Conservation (phyloP, 2,113 vertebrate genomes). For the Nyctibius bracteatus region DNA sequence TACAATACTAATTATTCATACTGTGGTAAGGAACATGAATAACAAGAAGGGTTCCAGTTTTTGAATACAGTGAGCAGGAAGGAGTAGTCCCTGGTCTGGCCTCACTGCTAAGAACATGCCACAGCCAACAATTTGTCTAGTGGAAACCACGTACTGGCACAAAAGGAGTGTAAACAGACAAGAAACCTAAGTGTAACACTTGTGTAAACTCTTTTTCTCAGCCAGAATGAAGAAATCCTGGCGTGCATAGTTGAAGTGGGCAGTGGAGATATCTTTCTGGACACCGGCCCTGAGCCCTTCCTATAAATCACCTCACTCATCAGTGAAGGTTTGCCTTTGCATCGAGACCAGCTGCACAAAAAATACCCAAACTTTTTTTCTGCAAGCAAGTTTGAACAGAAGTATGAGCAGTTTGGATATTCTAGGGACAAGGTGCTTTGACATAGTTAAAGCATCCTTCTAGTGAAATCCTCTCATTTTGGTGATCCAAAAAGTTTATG, state of each 20-base stretch:
- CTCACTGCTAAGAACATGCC: background rate
- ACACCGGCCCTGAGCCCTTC: background rate
- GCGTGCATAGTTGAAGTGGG: background rate
- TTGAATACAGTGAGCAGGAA: background rate
- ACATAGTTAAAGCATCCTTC: background rate
- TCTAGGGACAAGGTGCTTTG: background rate
- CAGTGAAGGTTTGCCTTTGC: background rate
- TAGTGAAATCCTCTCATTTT: background rate
- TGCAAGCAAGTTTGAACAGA: background rate
- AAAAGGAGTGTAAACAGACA: background rate
- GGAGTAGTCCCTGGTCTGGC: background rate
- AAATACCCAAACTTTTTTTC: background rate
- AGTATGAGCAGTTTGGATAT: background rate
- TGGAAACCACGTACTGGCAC: background rate
- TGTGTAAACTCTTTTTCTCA: background rate
- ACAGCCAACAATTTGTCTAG: fast-evolving
- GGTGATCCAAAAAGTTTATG: too few species aligned
- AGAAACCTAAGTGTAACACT: background rate
- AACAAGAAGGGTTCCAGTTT: background rate
- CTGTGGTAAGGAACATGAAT: background rate
- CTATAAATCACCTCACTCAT: background rate
- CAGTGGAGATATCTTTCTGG: background rate
- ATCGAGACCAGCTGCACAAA: fast-evolving
- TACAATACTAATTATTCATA: background rate
- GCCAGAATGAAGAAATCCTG: background rate